Base-by-base conservation (phyloP, 2,888 invertebrate genomes). In the Eupithecia subumbrata region DNA sequence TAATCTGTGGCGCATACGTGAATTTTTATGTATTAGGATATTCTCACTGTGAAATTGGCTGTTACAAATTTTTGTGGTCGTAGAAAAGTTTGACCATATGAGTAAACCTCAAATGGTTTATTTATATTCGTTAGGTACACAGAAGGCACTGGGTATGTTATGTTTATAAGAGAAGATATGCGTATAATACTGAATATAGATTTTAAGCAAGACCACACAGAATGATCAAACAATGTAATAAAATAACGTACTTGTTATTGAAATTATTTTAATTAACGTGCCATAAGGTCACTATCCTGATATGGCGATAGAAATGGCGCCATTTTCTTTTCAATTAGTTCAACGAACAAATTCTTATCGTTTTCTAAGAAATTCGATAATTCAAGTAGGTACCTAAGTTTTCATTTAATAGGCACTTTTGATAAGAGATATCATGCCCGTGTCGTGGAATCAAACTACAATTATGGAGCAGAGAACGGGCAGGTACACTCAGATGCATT, bases 401-500 rank as follows among this genome's bases (percentile, higher is more conserved):
- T 76, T 69, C n/a, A 67, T 76, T 70, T 22, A 68, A 43, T 60
- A 63, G 69, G 70, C 79, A 75, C 75, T 74, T 71, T 72, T 63
- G 73, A 40, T 68, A 60, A 56, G 69, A 66, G 77, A 76, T 80
- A 81, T 76, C 71, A 76, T 76, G 69, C 45, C 69, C 37, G 72
- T 77, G 76, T 75, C 74, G 77, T 76, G 71, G 78, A 76, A 78
- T 76, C 72, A 79, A 82, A 83, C 77, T 75, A 76, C 76, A 79
- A 76, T 78, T 77, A 81, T 79, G 79, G 75, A 77, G 81, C 76
- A 82, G 82, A 79, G 81, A 82, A 80, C 83, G 76, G 81, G 83
- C 84, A 86, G 86, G 85, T 85, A 87, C 80, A 84, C 84, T 80
- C 78, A 78, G 83, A 75, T 83, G 83, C 84, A 84, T 86, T 87